Conservation (phyloP, 2,113 vertebrate species). For the Muscicapa adusta region DNA sequence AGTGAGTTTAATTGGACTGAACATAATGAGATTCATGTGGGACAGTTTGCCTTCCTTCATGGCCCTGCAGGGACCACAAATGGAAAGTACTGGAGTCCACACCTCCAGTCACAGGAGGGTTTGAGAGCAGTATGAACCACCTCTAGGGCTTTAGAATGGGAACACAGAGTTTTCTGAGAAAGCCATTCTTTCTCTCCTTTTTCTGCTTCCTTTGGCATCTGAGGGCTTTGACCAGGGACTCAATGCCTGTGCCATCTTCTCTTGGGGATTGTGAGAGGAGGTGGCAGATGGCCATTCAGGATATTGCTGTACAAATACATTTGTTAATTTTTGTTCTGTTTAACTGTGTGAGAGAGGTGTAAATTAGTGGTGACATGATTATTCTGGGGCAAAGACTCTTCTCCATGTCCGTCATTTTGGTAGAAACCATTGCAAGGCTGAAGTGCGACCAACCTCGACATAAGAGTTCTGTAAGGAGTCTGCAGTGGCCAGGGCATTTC, state of each 20-base stretch:
- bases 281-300: neutral
- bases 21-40: neutral
- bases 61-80: neutral
- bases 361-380: neutral
- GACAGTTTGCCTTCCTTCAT: neutral
- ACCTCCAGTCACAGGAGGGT: neutral
- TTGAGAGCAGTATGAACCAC: neutral
- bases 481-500: neutral
- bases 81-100: neutral
- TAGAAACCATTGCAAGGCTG: neutral
- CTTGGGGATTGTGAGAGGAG: neutral
- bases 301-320: neutral
- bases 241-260: neutral
- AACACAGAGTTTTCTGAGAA: neutral
- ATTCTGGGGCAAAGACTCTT: neutral
- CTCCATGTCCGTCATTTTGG: neutral
- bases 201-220: neutral
- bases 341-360: neutral
- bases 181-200: neutral
- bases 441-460: neutral
- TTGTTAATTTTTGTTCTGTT: neutral
- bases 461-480: accelerated
- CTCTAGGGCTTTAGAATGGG: neutral
- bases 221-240: neutral
- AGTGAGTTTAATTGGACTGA: neutral